A percentile compares a stretch with the other conserved stretches of the same genome.
Evolutionary conservation across 2,113 vertebrate species (phyloP).

Genomic region (Suncus etruscus): DNA sequence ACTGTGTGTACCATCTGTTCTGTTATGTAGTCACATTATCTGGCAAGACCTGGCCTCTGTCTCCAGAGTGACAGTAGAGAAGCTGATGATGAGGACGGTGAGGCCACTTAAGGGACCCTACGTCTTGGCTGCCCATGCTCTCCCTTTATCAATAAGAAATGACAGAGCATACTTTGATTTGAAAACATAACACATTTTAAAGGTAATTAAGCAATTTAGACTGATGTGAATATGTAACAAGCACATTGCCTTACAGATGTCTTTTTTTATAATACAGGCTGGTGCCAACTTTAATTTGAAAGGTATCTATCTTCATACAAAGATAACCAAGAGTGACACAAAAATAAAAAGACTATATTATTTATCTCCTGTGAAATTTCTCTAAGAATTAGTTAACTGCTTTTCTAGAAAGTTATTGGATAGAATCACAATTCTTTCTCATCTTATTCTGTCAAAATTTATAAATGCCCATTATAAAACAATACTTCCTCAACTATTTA

Average conservation of each 20-base stretch:
- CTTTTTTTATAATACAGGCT: slow-evolving; percentile 84
- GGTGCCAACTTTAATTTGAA: slow-evolving; percentile 88
- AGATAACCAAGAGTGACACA: slow-evolving; percentile 89
- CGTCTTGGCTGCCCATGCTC: slow-evolving; percentile 43
- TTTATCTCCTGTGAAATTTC: slow-evolving; percentile 85
- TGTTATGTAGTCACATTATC: background rate
- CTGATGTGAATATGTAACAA: slow-evolving; percentile 80
- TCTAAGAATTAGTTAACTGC: slow-evolving; percentile 83
- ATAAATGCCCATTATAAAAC: slow-evolving; percentile 51
- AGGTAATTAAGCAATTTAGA: slow-evolving; percentile 82
- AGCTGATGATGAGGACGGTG: background rate
- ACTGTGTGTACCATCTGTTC: fast-evolving
- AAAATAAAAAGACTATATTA: slow-evolving; percentile 82
- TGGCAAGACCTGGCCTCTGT: background rate
- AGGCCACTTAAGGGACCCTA: background rate
- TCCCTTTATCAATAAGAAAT: slow-evolving; percentile 61
- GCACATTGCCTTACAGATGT: slow-evolving; percentile 81
- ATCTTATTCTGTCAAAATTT: slow-evolving; percentile 76
- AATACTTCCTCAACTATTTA: slow-evolving; percentile 56
- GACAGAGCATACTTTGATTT: slow-evolving; percentile 70
- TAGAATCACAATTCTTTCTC: slow-evolving; percentile 78
- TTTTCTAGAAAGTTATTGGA: slow-evolving; percentile 87
- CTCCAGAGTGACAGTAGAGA: background rate
- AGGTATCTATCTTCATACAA: slow-evolving; percentile 88
- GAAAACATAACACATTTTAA: slow-evolving; percentile 76